Evolutionary conservation across 2,797 vertebrate genomes (phyloP).

Genomic region (Tachyglossus aculeatus): DNA sequence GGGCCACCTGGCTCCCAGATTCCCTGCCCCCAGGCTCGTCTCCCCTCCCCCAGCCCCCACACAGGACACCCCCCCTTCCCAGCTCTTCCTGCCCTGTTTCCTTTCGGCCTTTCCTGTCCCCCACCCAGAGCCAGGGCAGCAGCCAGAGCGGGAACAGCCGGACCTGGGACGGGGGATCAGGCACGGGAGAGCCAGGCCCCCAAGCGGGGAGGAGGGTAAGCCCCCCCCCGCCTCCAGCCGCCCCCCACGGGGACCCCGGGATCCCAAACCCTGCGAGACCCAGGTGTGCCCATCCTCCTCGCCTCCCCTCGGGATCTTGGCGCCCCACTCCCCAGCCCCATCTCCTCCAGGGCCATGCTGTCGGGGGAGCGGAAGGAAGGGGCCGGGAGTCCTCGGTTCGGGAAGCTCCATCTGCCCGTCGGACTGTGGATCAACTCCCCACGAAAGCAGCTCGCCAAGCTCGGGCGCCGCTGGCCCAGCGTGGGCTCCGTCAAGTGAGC

Average conservation of each 20-base stretch:
- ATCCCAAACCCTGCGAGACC: slow-evolving; percentile 11
- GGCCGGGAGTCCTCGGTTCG: slow-evolving; percentile 89
- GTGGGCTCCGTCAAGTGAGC: slow-evolving; percentile 89
- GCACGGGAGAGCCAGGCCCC: background rate
- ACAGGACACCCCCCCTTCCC: slow-evolving; percentile 68
- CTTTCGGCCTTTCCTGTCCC: slow-evolving; percentile 57
- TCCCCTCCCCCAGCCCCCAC: slow-evolving; percentile 42
- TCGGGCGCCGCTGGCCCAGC: slow-evolving; percentile 92
- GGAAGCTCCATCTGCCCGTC: slow-evolving; percentile 93
- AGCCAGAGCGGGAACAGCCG: slow-evolving; percentile 44
- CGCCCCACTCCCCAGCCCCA: background rate
- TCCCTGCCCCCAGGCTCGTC: background rate
- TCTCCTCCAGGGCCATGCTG: slow-evolving; percentile 62
- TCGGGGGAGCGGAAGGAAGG: slow-evolving; percentile 88
- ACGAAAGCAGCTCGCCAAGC: slow-evolving; percentile 91
- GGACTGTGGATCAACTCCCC: slow-evolving; percentile 96
- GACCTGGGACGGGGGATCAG: background rate
- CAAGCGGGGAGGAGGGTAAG: background rate
- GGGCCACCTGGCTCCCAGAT: background rate
- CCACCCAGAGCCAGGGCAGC: slow-evolving; percentile 53
- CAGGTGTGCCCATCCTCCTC: slow-evolving; percentile 43
- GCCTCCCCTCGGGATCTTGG: slow-evolving; percentile 6
- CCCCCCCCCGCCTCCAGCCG: background rate
- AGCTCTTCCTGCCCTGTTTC: slow-evolving; percentile 60
- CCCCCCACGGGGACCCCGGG: background rate